Conservation (phyloP, 35 echinoderm and acorn worm genomes). For the Holothuria glaberrima region DNA sequence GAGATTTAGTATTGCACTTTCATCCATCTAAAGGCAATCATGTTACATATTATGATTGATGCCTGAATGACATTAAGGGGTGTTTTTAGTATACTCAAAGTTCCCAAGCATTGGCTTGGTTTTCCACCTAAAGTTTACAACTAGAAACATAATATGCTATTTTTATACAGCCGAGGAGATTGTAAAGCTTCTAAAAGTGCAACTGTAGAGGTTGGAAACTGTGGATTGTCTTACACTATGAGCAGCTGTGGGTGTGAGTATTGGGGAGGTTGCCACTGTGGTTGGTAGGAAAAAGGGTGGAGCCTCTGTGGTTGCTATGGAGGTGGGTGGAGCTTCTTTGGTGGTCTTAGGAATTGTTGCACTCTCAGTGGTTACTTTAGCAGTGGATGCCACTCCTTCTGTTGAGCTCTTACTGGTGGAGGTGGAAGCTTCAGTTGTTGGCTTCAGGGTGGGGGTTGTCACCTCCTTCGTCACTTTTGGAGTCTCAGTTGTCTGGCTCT, state of each 20-base stretch:
- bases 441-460: neutral
- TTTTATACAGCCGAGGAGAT: too few species aligned
- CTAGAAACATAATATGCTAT: too few species aligned
- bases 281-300: constrained; percentile 11
- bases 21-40: too few species aligned
- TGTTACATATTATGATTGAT: too few species aligned
- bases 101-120: too few species aligned
- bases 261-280: constrained; percentile 33
- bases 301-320: constrained; percentile 42
- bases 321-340: neutral
- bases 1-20: too few species aligned
- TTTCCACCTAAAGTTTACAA: too few species aligned
- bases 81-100: too few species aligned
- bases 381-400: neutral
- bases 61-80: too few species aligned
- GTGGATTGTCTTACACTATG: constrained; percentile 32
- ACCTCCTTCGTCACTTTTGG: too few species aligned
- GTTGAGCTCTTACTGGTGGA: neutral
- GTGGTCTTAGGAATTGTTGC: neutral
- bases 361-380: neutral
- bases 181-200: too few species aligned
- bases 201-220: neutral
- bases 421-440: neutral
- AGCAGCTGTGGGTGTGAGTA: constrained; percentile 36
- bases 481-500: neutral